These are phyloP conservation scores for Parazoanthus swiftii DNA, from an alignment of 92 coral and sea anemone genomes.

Conservation along the genomic window DNA sequence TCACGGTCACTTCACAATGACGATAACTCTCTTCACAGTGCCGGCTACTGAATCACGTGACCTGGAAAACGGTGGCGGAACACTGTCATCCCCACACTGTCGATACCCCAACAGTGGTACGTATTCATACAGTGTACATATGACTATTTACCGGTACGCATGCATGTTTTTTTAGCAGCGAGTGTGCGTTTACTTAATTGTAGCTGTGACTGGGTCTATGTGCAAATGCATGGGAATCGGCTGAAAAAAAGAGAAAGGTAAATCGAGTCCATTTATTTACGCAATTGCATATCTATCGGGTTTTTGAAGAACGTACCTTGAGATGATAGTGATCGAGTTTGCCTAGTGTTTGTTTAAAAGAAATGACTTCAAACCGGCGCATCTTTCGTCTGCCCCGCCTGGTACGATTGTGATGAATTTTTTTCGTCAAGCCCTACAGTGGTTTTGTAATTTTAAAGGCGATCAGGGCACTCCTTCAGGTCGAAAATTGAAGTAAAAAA, in stretches of 20 bases:
- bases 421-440: no score
- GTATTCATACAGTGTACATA: conserved; percentile 4
- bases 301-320: no score
- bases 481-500: no score
- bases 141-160: background rate
- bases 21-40: conserved; percentile 59
- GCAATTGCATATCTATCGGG: no score
- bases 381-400: no score
- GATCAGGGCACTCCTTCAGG: no score
- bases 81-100: conserved; percentile 75
- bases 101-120: conserved; percentile 82
- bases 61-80: conserved; percentile 96
- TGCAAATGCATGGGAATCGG: background rate
- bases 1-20: background rate
- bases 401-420: no score
- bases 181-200: background rate
- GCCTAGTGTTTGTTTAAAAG: no score
- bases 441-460: no score
- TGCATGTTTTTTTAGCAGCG: background rate
- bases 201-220: background rate
- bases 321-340: no score
- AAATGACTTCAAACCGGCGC: no score
- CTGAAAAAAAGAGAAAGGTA: background rate
- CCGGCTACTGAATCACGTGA: conserved; percentile 92
- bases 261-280: no score